Base-by-base conservation (phyloP, 2,797 vertebrate species). In the Dryobates pubescens region DNA sequence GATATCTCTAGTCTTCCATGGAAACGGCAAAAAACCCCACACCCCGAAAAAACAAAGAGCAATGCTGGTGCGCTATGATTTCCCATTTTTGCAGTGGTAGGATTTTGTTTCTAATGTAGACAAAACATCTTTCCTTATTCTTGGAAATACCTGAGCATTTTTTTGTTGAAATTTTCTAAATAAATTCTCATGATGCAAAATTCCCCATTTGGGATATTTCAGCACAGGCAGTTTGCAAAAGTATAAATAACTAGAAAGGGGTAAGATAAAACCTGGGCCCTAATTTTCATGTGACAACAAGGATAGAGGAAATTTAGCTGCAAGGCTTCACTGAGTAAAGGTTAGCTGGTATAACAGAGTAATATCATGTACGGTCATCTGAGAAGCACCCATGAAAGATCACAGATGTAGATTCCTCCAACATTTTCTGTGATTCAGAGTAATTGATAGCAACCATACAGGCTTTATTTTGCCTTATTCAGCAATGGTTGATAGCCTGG, bases 401-500 rank as follows among this genome's bases (percentile, higher is more conserved):
- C 22, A 16, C 57, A 94, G 47, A 53, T 82, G 83, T 41, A 22
- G 41, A 70, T 81, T 92, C 34, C 61, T 82, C 56, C 56, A 70
- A 24, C 27, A 19, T n/a, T 57, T 49, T 49, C 36, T 64, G 20
- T 8, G 10, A 82, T 88, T 87, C 82, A 89, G 53, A 69, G 56
- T 58, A 78, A 87, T 81, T 81, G 84, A 85, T 49, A 12, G 43
- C 69, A 90, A 80, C 65, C 34, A 3, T 53, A n/a, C 11, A 85
- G 62, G 34, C 15, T 83, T 77, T 76, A 38, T 86, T 91, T 94
- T 84, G 29, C 58, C 92, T 85, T 85, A 41, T 78, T 85, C 47
- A 75, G 54, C 58, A 68, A 51, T 30, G 67, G 43, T 1, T 18
- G 23, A 70, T 89, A 72, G 67, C 75, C 70, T n/a, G n/a, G n/a